Base-by-base conservation (phyloP, 1,140 invertebrate genomes). In the Acromyrmex charruanus region DNA sequence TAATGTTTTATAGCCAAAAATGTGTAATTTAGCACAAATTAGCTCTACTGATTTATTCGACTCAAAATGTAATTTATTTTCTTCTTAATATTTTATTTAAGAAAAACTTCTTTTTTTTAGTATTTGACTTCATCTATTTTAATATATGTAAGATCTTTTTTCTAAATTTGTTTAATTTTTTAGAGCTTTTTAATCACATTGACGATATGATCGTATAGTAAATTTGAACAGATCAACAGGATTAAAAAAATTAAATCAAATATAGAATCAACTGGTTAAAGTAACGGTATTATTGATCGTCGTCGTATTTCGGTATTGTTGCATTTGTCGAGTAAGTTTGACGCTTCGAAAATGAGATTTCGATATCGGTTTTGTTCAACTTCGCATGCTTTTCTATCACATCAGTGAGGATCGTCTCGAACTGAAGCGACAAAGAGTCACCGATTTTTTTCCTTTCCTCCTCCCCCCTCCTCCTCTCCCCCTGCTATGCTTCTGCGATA, bases 341-440 rank as follows among this genome's bases (percentile, higher is more conserved):
- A 84, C 69, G 69, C 80, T 51, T 61, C 25, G 55, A 51, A 75
- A 84, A 84, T 61, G 80, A 84, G 80, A 84, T 84, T 84, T 84
- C 58, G 80, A 84, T 84, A 84, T 84, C 80, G 55, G 80, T 58
- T 72, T 81, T 81, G 79, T 81, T 58, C 79, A 51, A 25, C 51
- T 58, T 74, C 80, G 55, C 69, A 51, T 61, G 59, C 74, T 79
- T 55, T 66, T 77, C 74, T 75, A 86, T 87, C 85, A 77, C 66
- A 66, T 71, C 77, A 74, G 55, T 69, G 89, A 79, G 87, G 74
- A 80, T 84, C 89, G 89, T 65, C 79, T 72, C 85, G 77, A 84
- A 87, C 61, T 21, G 69, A 75, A 75, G 49, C 69, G 55, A 75
- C 80, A 59, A 84, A 84, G 69, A 75, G 80, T 74, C 80, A 61